Conservation (phyloP, 1,140 invertebrate genomes). For the Schmidtea mediterranea region DNA sequence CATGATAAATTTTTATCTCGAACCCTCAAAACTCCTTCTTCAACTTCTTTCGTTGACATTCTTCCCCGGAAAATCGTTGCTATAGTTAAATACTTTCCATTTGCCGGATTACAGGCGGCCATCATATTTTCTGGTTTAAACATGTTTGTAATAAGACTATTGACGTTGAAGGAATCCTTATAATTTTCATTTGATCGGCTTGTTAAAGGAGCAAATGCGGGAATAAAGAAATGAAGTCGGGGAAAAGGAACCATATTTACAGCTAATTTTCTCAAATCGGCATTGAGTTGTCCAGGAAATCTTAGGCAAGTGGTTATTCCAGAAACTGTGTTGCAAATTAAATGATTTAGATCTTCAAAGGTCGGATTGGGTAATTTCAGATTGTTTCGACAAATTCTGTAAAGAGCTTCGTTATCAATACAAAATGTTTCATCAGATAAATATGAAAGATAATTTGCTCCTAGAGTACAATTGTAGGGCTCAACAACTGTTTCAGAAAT, state of each 20-base stretch:
- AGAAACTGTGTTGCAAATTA: conserved; percentile 38
- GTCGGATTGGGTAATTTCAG: conserved; percentile 30
- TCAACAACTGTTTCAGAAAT: conserved; percentile 25
- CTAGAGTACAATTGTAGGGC: conserved; percentile 27
- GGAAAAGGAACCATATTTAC: conserved; percentile 52
- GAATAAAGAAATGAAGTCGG: conserved; percentile 48
- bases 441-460: conserved; percentile 24
- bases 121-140: conserved; percentile 43
- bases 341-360: conserved; percentile 36
- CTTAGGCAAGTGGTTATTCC: conserved; percentile 50
- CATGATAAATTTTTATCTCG: conserved; percentile 35
- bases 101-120: conserved; percentile 38
- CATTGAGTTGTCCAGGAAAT: conserved; percentile 51
- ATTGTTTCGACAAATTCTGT: conserved; percentile 36
- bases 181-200: conserved; percentile 30
- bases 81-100: conserved; percentile 35
- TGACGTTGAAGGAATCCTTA: conserved; percentile 17
- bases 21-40: conserved; percentile 45
- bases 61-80: conserved; percentile 32
- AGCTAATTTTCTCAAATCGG: conserved; percentile 43
- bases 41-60: conserved; percentile 24
- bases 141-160: conserved; percentile 32
- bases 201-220: conserved; percentile 42
- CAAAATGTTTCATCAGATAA: conserved; percentile 25
- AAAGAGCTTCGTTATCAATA: conserved; percentile 28